Evolutionary conservation across 2,113 vertebrate genomes (phyloP), one percentile per base, ranked within the genome.

Genomic region (Lepus americanus): DNA sequence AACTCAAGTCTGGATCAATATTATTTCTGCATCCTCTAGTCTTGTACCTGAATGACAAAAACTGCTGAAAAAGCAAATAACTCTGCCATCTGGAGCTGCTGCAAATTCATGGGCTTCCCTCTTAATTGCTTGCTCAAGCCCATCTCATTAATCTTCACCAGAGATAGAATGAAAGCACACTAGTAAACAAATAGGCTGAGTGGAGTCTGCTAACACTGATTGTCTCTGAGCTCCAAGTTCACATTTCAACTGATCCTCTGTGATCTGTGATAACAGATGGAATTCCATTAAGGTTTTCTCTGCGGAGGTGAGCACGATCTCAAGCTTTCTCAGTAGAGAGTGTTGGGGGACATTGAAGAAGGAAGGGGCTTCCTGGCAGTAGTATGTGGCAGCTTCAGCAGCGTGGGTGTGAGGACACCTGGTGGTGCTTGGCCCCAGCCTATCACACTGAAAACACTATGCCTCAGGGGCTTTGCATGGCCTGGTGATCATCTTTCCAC

Each of bases 71-170:
- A 76, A 94, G 9, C n/a, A 69, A 95, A 70, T 0, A 49, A 17
- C 14, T 77, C 53, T 73, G 29, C 22, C 39, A 70, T 89, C 23
- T n/a, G 3, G 64, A 63, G 19, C 25, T 85, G 23, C 51, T 96
- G 53, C 9, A 70, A 72, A 76, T 36, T 31, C 33, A 55, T 67
- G 25, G 67, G 55, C 31, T 83, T 31, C 27, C 39, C 69, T 23
- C 14, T 67, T 16, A 66, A 55, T 90, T 39, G 22, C 33, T 82
- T 77, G 55, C 16, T 95, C 49, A 74, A 49, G 55, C 5, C 12
- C 87, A 8, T 49, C 64, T 78, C 80, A 77, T 80, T 59, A 89
- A 74, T 81, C 77, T 95, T 92, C 53, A 77, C 76, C n/a, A 39
- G 61, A 39, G 17, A 72, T 11, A 53, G 17, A 67, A 89, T 78